Conservation (phyloP, 1,140 invertebrate species). For the Nixonia krombeini region DNA sequence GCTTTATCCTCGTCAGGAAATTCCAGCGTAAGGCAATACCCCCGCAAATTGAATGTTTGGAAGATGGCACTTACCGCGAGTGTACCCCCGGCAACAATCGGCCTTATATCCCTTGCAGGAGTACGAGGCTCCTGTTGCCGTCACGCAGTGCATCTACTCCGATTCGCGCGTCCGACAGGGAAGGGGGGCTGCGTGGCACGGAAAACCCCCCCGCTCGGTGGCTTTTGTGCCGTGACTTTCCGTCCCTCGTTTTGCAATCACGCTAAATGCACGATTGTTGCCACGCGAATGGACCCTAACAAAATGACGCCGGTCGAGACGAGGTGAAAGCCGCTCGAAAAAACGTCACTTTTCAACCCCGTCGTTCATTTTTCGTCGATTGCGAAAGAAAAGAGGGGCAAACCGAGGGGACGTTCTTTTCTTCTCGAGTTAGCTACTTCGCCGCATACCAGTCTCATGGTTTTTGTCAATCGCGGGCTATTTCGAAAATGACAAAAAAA, state of each 20-base stretch:
- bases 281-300: slow-evolving; percentile 54
- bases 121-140: too few species aligned
- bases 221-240: slow-evolving; percentile 45
- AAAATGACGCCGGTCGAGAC: slow-evolving; percentile 48
- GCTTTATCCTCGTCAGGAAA: slow-evolving; percentile 58
- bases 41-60: slow-evolving; percentile 65
- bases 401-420: slow-evolving; percentile 21
- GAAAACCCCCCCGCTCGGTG: slow-evolving; percentile 29
- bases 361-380: slow-evolving; percentile 31
- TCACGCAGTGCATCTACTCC: too few species aligned
- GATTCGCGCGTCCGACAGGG: slow-evolving; percentile 25
- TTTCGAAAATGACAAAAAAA: too few species aligned
- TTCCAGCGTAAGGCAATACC: slow-evolving; percentile 63
- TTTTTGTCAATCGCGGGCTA: too few species aligned
- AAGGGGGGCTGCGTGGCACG: too few species aligned
- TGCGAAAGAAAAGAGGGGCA: slow-evolving; percentile 4
- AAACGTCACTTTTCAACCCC: slow-evolving; percentile 36
- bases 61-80: slow-evolving; percentile 32
- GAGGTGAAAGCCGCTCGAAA: slow-evolving; percentile 37
- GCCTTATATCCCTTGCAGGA: slow-evolving; percentile 12
- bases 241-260: slow-evolving; percentile 51
- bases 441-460: too few species aligned
- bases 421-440: too few species aligned
- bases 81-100: slow-evolving; percentile 27
- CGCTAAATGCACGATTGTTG: slow-evolving; percentile 55